These are phyloP conservation scores for Sipha maydis DNA, from an alignment of 2,888 invertebrate genomes.

Conservation along the genomic window DNA sequence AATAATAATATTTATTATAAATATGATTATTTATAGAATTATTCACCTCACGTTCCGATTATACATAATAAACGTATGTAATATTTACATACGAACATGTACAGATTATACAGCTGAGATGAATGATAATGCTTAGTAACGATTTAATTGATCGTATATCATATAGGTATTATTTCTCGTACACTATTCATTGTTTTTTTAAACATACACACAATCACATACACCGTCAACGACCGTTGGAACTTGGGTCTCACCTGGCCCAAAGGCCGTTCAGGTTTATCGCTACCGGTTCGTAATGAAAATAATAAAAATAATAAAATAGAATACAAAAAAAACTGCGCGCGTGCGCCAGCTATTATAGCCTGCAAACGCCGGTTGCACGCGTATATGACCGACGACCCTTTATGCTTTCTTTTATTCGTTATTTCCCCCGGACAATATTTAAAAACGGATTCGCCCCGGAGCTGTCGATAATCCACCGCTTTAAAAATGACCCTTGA, in stretches of 20 bases:
- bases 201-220: too few species aligned
- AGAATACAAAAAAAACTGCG: neutral
- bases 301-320: neutral
- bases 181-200: slow-evolving; percentile 17
- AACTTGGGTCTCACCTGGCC: slow-evolving; percentile 49
- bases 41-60: neutral
- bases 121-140: neutral
- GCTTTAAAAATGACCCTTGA: slow-evolving; percentile 62
- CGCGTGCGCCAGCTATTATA: slow-evolving; percentile 48
- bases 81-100: neutral
- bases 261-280: slow-evolving; percentile 50
- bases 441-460: slow-evolving; percentile 62
- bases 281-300: slow-evolving; percentile 44
- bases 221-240: slow-evolving; percentile 36
- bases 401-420: slow-evolving; percentile 36
- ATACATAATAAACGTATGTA: neutral
- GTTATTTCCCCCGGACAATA: slow-evolving; percentile 53
- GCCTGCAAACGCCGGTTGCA: slow-evolving; percentile 39
- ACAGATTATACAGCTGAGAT: neutral
- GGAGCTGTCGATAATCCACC: slow-evolving; percentile 61
- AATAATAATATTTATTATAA: neutral
- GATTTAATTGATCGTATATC: slow-evolving; percentile 13
- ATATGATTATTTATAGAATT: slow-evolving; percentile 17
- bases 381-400: slow-evolving; percentile 41
- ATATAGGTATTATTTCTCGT: neutral